phyloP scores from a whole-genome alignment of 2,888 invertebrate species.

The Taphrorychus bicolor region DNA sequence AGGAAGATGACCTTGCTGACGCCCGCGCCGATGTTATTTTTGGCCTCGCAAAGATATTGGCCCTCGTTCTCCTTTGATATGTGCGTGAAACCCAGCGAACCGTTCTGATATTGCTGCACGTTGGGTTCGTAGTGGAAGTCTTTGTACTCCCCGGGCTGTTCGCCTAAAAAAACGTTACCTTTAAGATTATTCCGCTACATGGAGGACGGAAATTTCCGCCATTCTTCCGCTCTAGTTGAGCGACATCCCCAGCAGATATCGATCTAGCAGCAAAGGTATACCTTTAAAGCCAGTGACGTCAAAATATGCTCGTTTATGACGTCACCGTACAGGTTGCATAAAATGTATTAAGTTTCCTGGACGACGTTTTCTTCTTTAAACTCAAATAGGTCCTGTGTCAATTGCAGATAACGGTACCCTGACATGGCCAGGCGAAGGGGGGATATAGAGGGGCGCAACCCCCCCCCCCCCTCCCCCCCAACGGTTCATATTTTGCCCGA shows the following conservation, averaged over 20 bases:
- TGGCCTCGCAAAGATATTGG: constrained; percentile 91
- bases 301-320: too few species aligned
- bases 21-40: constrained; percentile 89
- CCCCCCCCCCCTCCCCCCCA: too few species aligned
- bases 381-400: constrained; percentile 7
- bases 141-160: constrained; percentile 79
- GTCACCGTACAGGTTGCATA: too few species aligned
- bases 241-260: background rate
- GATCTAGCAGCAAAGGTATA: too few species aligned
- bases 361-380: background rate
- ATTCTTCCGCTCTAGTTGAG: background rate
- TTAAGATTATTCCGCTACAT: background rate
- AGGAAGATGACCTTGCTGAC: constrained; percentile 91
- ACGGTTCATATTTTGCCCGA: background rate
- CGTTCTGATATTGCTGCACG: constrained; percentile 80
- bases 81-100: constrained; percentile 82
- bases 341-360: too few species aligned
- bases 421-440: background rate
- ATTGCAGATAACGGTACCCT: constrained; percentile 8
- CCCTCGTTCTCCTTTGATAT: constrained; percentile 89
- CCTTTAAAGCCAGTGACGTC: too few species aligned
- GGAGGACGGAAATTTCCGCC: too few species aligned
- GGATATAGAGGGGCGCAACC: too few species aligned
- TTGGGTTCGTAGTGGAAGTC: constrained; percentile 82
- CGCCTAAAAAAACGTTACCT: constrained; percentile 59